Evolutionary conservation across 2,888 invertebrate genomes (phyloP).

Genomic region (Perizoma affinitatum): DNA sequence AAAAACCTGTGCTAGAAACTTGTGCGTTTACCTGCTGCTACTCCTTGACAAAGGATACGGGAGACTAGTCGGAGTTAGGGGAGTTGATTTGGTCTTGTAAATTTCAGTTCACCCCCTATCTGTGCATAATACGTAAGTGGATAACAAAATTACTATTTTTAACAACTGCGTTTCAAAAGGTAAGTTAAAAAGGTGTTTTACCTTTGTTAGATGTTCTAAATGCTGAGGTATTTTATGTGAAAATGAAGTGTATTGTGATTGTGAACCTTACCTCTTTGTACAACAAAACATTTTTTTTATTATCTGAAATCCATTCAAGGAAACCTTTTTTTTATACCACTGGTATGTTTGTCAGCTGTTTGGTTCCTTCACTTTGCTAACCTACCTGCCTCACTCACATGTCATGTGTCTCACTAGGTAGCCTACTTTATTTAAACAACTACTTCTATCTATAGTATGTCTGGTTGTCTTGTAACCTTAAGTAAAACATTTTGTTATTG

Average conservation of each 20-base stretch:
- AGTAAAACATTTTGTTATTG: no score
- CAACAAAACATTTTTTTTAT: not conserved
- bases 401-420: not conserved
- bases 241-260: not conserved
- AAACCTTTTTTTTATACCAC: not conserved
- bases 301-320: not conserved
- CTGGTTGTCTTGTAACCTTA: no score
- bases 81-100: constrained; percentile 47
- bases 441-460: no score
- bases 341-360: constrained; percentile 21
- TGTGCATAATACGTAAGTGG: constrained; percentile 56
- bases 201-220: not conserved
- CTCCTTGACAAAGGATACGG: constrained; percentile 74
- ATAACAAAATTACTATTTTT: constrained; percentile 12
- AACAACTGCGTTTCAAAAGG: constrained; percentile 4
- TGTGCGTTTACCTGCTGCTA: constrained; percentile 44
- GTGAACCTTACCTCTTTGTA: not conserved
- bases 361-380: not conserved
- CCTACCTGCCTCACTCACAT: not conserved
- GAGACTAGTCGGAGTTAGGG: constrained; percentile 14
- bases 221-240: not conserved
- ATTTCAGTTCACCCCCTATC: constrained; percentile 48
- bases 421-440: no score
- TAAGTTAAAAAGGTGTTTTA: constrained; percentile 4
- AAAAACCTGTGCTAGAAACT: constrained; percentile 41